Evolutionary conservation across 2,113 vertebrate species (phyloP).

Genomic region (Symphodus melops): DNA sequence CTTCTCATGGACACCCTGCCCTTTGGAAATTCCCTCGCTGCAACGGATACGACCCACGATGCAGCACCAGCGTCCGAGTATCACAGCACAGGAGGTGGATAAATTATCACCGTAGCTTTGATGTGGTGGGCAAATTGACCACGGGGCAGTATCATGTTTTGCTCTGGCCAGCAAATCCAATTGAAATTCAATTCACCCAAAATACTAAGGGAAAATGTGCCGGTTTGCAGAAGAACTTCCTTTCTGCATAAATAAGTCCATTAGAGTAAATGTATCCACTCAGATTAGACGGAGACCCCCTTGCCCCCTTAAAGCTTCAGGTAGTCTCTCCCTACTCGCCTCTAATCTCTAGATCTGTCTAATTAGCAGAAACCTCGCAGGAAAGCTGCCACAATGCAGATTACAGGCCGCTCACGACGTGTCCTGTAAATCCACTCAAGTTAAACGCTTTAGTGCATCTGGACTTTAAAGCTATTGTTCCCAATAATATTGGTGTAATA

Average conservation of each 20-base stretch:
- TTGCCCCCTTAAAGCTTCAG: background rate
- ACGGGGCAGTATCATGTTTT: constrained; percentile 26
- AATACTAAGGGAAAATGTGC: background rate
- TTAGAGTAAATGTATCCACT: constrained; percentile 31
- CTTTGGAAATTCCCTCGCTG: constrained; percentile 70
- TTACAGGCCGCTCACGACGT: constrained; percentile 20
- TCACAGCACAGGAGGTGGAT: constrained; percentile 29
- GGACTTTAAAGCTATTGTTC: background rate
- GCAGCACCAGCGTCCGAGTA: constrained; percentile 23
- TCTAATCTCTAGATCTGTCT: constrained; percentile 58
- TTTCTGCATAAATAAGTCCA: background rate
- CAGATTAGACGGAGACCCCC: background rate
- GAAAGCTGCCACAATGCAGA: constrained; percentile 44
- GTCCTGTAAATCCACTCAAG: constrained; percentile 20
- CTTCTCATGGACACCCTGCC: constrained; percentile 66
- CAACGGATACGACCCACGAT: constrained; percentile 7
- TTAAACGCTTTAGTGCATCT: constrained; percentile 15
- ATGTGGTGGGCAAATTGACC: constrained; percentile 32
- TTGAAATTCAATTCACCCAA: constrained; percentile 1
- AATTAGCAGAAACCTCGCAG: constrained; percentile 49
- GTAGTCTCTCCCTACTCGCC: constrained; percentile 6
- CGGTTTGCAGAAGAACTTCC: no score
- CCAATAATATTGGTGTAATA: background rate
- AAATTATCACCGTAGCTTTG: constrained; percentile 54
- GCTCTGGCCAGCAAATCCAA: constrained; percentile 32